Base-by-base conservation (phyloP, 2,888 invertebrate species). In the Plebejus argus region DNA sequence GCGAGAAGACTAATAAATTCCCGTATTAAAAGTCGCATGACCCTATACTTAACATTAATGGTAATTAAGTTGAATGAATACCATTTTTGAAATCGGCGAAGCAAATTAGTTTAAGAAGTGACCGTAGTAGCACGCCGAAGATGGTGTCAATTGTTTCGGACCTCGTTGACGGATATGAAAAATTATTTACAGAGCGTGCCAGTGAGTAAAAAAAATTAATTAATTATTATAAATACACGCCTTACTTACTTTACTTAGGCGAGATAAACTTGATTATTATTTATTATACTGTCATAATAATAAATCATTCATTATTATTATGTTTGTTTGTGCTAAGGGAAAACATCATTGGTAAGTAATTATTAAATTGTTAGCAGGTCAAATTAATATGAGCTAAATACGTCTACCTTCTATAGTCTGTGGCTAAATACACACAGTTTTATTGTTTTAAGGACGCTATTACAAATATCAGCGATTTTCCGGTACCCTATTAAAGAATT, bases 41-140 rank as follows among this genome's bases (percentile, higher is more conserved):
- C 61, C 61, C 61, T 61, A n/a, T n/a, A 23, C 23, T 61, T 61
- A 61, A 61, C 61, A 12, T 23, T 61, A 23, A 61, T 61, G 61
- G 61, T 61, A 61, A 61, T 61, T 61, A 12, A 61, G 61, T 61
- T 58, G 3, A n/a, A 58, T 23, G 58, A 58, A 58, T 58, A 10
- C 10, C 23, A 23, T 23, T 12, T 61, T 61, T 23, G 0, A 61
- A 61, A 61, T 61, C 61, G 10, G 12, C 4, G 23, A 10, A 23
- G 4, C 23, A 23, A 23, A 12, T 61, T 61, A 20, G 61, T 23
- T 23, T 61, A 58, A 61, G 23, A 61, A 23, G 61, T 61, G 61
- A 23, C 61, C 4, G 61, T 23, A 12, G 61, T 61, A 12, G 23
- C 20, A 23, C 61, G 61, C 61, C 1, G 10, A 61, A 23, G 23